These are phyloP conservation scores for Lordiphosa mommai DNA, from an alignment of 1,140 invertebrate genomes.

Conservation along the genomic window DNA sequence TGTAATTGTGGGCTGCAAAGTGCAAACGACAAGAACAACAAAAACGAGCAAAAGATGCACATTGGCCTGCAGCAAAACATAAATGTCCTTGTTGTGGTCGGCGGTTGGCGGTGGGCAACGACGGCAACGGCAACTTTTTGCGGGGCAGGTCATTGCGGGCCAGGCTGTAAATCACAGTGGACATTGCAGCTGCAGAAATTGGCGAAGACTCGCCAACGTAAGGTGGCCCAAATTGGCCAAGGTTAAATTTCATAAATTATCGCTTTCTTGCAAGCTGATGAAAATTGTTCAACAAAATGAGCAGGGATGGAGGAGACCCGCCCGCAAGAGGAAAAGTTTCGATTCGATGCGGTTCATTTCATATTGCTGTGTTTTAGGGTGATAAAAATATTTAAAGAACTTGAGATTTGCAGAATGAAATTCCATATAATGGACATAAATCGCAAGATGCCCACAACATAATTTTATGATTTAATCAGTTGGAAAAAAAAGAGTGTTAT, in stretches of 20 bases:
- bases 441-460: too few relatives aligned
- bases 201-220: conserved; percentile 19
- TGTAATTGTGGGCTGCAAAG: conserved; percentile 56
- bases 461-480: too few relatives aligned
- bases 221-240: conserved; percentile 48
- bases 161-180: conserved; percentile 51
- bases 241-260: conserved; percentile 71
- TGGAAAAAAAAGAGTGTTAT: too few relatives aligned
- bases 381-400: too few relatives aligned
- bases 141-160: conserved; percentile 58
- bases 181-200: conserved; percentile 43
- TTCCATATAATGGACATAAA: too few relatives aligned
- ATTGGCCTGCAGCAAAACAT: conserved; percentile 58
- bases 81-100: conserved; percentile 71
- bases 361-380: too few relatives aligned
- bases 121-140: conserved; percentile 57
- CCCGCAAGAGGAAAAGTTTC: too few relatives aligned
- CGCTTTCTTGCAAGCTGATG: conserved; percentile 14
- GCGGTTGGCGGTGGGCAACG: conserved; percentile 15
- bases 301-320: too few relatives aligned
- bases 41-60: conserved; percentile 12
- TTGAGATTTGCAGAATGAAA: too few relatives aligned
- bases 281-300: not conserved
- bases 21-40: conserved; percentile 21
- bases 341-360: too few relatives aligned